Evolutionary conservation across 1,140 invertebrate genomes (phyloP), one percentile per base, ranked within the genome.

Genomic region (Hylyphantes graminicola): DNA sequence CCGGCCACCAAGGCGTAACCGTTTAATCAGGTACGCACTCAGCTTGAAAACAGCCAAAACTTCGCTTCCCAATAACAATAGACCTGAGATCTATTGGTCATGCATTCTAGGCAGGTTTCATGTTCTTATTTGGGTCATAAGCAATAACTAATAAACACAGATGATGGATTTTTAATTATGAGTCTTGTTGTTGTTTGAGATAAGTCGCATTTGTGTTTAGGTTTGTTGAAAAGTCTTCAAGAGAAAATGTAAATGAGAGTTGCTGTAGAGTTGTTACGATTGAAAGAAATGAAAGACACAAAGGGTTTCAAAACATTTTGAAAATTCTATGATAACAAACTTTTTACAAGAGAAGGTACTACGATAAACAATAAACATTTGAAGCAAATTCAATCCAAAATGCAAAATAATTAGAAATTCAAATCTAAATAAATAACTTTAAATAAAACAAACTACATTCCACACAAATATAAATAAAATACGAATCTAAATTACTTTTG

Each of bases 1-100:
- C 19, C 35, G 35, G 50, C 35, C 11, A 73, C 53, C 67, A 70
- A 81, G 68, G 79, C 79, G 79, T 81, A 81, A 81, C 79, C 79
- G 21, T 81, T 73, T 81, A 81, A 81, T 81, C 79, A 63, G 68
- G 19, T 67, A 81, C 67, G 79, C 68, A 81, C 57, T 53, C 15
- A 21, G 35, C 57, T 73, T 67, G 79, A 81, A n/a, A 59, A 63
- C 17, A 73, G 53, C 79, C 79, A 81, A 81, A 68, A 68, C 21
- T 53, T 53, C 53, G 59, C 50, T 78, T 53, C 55, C 55, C 76
- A 67, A 78, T 64, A 78, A 78, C 35, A 35, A 35, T 35, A 35
- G 63, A 51, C 35, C n/a, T 35, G 76, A n/a, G 48, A 78, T 54
- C 51, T 78, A 67, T 78, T 78, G 76, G 61, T 78, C 61, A 67